Percentiles rank a stretch among this genome's conserved stretches.
Evolutionary conservation across 2,797 vertebrate genomes (phyloP).

Genomic region (Lithobates sylvaticus): DNA sequence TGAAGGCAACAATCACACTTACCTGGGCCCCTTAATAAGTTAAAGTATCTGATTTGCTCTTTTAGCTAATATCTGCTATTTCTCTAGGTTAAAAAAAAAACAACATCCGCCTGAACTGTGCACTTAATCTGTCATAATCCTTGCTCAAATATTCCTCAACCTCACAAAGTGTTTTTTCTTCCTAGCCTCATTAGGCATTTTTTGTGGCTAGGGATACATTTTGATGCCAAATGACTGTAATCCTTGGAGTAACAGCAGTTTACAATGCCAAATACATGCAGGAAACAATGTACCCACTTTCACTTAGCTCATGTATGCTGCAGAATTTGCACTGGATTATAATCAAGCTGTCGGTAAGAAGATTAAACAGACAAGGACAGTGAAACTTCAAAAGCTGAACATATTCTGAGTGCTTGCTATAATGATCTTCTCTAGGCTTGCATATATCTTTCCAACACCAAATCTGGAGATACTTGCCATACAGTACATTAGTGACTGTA

Average conservation of each 20-base stretch:
- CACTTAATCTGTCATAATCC: constrained; percentile 58
- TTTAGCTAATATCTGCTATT: constrained; percentile 40
- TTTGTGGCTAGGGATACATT: fast-evolving
- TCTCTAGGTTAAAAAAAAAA: constrained; percentile 34
- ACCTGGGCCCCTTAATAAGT: neutral
- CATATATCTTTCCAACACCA: constrained; percentile 58
- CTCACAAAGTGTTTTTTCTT: constrained; percentile 54
- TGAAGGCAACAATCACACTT: too few relatives aligned
- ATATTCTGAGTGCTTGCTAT: constrained; percentile 60
- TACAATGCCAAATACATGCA: constrained; percentile 27
- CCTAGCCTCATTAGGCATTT: neutral
- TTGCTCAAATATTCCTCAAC: constrained; percentile 45
- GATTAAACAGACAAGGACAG: constrained; percentile 76
- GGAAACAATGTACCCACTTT: constrained; percentile 45
- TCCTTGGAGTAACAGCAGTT: neutral
- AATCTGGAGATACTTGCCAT: neutral
- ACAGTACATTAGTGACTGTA: neutral
- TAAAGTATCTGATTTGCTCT: neutral
- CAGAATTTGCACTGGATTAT: constrained; percentile 72
- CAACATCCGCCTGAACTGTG: constrained; percentile 29
- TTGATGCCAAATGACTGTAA: constrained; percentile 41
- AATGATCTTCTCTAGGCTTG: constrained; percentile 53
- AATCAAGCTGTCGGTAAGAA: constrained; percentile 72
- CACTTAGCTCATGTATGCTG: constrained; percentile 60
- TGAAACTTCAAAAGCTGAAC: constrained; percentile 68